phyloP scores from a whole-genome alignment of 1,140 invertebrate species.

The Bombus vancouverensis region DNA sequence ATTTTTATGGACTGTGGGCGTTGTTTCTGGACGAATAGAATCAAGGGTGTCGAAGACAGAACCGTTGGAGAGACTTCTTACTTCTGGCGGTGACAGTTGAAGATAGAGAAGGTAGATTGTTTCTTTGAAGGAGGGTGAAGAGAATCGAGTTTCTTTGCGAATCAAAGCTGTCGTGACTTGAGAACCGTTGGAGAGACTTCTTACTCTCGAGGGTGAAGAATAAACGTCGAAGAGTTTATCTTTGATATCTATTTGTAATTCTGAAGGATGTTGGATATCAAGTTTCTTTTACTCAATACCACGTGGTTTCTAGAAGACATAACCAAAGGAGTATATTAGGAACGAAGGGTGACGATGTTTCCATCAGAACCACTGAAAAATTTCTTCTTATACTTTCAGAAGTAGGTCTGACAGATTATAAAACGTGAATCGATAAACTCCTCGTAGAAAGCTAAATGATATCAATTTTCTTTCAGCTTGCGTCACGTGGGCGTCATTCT shows the following conservation, averaged over 20 bases:
- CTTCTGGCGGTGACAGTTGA: neutral
- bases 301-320: neutral
- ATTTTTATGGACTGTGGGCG: constrained; percentile 34
- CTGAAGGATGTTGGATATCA: neutral
- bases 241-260: neutral
- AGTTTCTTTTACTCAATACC: neutral
- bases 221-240: neutral
- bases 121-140: neutral
- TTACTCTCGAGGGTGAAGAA: neutral
- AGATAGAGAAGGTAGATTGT: neutral
- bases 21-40: constrained; percentile 3
- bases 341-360: neutral
- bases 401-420: neutral
- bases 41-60: constrained; percentile 12
- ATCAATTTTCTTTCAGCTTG: neutral
- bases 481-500: neutral
- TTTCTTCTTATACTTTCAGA: too few species aligned
- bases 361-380: neutral
- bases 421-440: neutral
- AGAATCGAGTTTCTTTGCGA: too few species aligned
- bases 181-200: neutral
- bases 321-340: neutral
- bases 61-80: constrained; percentile 14
- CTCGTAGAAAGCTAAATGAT: neutral
- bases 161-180: neutral